Evolutionary conservation across 2,888 invertebrate species (phyloP).

Genomic region (Tholera decimalis): DNA sequence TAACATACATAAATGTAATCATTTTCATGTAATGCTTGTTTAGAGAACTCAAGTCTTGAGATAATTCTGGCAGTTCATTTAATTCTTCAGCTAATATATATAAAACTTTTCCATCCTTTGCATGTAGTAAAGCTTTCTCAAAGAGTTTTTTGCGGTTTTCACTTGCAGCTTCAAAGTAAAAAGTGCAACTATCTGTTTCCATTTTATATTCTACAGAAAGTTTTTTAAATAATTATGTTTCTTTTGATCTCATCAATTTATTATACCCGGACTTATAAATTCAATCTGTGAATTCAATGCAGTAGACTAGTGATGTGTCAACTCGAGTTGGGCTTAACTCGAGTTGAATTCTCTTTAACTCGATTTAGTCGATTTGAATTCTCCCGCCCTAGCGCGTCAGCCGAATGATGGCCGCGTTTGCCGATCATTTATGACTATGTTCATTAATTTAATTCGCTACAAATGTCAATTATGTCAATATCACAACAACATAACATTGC

Average conservation of each 20-base stretch:
- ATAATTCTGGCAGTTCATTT: constrained; percentile 83
- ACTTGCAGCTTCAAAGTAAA: constrained; percentile 74
- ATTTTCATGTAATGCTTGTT: constrained; percentile 86
- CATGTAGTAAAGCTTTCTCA: constrained; percentile 77
- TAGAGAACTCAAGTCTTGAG: constrained; percentile 78
- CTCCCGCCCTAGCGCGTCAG: no score
- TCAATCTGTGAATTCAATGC: no score
- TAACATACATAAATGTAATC: constrained; percentile 86
- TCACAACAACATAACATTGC: no score
- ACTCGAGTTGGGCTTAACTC: no score
- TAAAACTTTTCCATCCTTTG: constrained; percentile 83
- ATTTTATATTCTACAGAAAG: neutral
- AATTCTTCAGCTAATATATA: constrained; percentile 83
- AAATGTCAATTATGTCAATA: no score
- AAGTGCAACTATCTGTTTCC: constrained; percentile 63
- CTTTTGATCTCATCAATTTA: neutral
- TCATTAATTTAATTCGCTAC: no score
- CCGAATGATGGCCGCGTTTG: no score
- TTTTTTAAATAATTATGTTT: neutral
- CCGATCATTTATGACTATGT: no score
- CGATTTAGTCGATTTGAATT: no score
- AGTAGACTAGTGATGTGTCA: no score
- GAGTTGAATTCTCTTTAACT: no score
- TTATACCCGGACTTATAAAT: no score
- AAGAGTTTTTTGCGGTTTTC: constrained; percentile 82